Base-by-base conservation (phyloP, 2,113 vertebrate genomes). In the Gulo gulo region DNA sequence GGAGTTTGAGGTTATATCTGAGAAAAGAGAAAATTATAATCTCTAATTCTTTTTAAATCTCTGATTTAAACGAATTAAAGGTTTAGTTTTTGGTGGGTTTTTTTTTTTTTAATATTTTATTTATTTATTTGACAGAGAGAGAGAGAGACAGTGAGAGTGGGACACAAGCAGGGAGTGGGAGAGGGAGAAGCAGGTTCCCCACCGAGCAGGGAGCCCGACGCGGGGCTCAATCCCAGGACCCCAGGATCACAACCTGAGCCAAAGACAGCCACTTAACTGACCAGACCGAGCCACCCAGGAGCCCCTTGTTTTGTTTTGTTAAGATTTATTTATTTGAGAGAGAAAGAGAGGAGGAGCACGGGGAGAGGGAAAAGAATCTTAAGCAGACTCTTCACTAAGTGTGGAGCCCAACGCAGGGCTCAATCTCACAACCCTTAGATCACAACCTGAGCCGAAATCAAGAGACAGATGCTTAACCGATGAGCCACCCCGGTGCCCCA, bases 11-110 rank as follows among this genome's bases (percentile, higher is more conserved):
- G 31, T 36, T 73, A 34, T 61, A 80, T 5, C 52, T 74, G 23
- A 93, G 29, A 91, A 93, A 92, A 20, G 42, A 71, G 42, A 71
- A 78, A 95, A 79, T 76, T 63, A 67, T 55, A 73, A 81, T 81
- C 80, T 65, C 26, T 69, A 79, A 65, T 80, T 89, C 89, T 39
- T 93, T 57, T 83, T 23, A 91, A 94, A 71, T 59, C 39, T 36
- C 26, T 79, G 3, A 86, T 61, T 95, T 39, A 74, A 93, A 95
- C 24, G 20, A 87, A 95, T 45, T 89, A 24, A 79, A 95, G 21
- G 29, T 89, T 84, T 79, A 42, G 26, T 67, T 34, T 67, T 61
- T 24, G 9, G 26, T 61, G 11, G 29, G 39, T 4, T 42, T 1
- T 20, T 69, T 69, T 69, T 36, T n/a, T 8, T 69, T 69, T 5